These are phyloP conservation scores for Rynchops niger DNA, from an alignment of 2,113 vertebrate species.

Conservation along the genomic window DNA sequence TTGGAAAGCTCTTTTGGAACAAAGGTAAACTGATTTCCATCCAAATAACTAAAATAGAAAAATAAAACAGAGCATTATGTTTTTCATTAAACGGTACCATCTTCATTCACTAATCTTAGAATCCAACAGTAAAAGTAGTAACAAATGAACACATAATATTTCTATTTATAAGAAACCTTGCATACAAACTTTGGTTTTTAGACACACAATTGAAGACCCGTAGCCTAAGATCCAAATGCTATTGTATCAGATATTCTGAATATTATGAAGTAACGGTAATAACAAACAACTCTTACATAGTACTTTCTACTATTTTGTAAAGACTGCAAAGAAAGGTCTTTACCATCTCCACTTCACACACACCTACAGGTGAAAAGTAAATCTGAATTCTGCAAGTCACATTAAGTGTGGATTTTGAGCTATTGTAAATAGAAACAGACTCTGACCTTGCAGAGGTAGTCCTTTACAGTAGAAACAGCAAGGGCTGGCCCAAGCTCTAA, in stretches of 20 bases:
- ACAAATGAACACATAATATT: background rate
- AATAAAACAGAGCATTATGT: background rate
- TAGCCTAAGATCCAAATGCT: background rate
- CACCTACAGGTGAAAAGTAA: background rate
- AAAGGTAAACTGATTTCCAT: conserved; percentile 96
- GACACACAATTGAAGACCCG: background rate
- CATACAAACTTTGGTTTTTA: background rate
- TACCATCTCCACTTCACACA: background rate
- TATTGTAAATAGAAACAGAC: background rate
- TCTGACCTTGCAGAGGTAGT: background rate
- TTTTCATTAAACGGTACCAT: background rate
- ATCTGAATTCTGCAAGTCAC: background rate
- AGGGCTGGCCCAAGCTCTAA: background rate
- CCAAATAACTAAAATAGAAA: conserved; percentile 86
- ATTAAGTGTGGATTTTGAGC: background rate
- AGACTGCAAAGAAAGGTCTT: background rate
- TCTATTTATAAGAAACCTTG: background rate
- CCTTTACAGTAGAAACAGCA: background rate
- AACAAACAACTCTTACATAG: background rate
- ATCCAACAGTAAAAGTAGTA: background rate
- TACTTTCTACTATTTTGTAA: background rate
- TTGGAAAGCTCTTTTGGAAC: conserved; percentile 95
- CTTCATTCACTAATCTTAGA: background rate
- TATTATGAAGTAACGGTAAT: background rate
- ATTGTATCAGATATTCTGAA: background rate